These are phyloP conservation scores for Chrysocyon brachyurus DNA, from an alignment of 2,797 vertebrate species.

Conservation along the genomic window DNA sequence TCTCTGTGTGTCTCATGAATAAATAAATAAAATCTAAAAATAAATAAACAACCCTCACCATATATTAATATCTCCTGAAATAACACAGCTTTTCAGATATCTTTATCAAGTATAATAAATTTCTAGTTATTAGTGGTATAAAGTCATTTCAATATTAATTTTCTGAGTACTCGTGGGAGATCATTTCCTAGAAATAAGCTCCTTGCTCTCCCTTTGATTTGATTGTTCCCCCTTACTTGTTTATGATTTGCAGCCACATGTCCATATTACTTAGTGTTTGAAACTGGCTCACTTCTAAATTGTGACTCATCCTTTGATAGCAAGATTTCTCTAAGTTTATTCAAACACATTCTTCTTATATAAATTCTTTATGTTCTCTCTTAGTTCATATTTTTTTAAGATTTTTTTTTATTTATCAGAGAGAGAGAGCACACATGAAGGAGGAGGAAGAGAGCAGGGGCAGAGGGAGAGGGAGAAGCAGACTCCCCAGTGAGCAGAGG, in stretches of 20 bases:
- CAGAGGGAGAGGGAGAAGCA: too few species aligned
- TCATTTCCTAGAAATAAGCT: constrained; percentile 20
- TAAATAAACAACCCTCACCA: too few species aligned
- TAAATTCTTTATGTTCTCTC: neutral
- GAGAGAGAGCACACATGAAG: too few species aligned
- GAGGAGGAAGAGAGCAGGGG: too few species aligned
- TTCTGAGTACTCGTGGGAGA: neutral
- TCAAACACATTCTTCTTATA: neutral
- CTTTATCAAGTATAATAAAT: neutral
- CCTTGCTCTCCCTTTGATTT: neutral
- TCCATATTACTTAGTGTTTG: neutral
- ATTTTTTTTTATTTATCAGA: too few species aligned
- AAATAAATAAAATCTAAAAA: too few species aligned
- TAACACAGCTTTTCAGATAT: constrained; percentile 21
- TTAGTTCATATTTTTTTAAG: neutral
- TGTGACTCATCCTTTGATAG: neutral
- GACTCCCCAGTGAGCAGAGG: too few species aligned
- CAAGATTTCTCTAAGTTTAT: neutral
- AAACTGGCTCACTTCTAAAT: constrained; percentile 18
- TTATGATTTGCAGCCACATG: neutral
- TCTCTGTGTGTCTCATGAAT: too few species aligned
- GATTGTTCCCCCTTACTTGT: neutral
- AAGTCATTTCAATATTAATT: neutral
- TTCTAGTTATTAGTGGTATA: neutral
- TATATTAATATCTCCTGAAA: neutral